A percentile compares a stretch with the other conserved stretches of the same genome.
Conservation (phyloP, 1,140 invertebrate genomes). For the Eumeta japonica region DNA sequence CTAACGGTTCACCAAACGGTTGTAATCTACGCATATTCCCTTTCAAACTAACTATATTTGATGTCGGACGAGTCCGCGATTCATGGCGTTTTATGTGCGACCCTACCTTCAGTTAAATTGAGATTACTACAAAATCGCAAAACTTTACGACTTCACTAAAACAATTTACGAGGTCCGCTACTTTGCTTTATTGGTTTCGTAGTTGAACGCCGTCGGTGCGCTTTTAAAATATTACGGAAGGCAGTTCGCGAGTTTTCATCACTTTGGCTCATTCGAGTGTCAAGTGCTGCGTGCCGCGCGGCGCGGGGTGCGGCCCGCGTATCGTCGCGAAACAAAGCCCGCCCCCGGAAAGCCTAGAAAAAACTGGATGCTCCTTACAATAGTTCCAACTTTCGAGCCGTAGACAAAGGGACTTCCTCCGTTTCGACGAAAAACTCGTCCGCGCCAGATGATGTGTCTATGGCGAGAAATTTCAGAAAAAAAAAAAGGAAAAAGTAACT, state of each 20-base stretch:
- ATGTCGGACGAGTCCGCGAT: slow-evolving; percentile 12
- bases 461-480: slow-evolving; percentile 53
- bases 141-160: slow-evolving; percentile 13
- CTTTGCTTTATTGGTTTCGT: slow-evolving; percentile 19
- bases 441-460: slow-evolving; percentile 54
- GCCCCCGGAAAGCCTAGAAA: slow-evolving; percentile 27
- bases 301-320: too few relatives aligned
- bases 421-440: slow-evolving; percentile 53
- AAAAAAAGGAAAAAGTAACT: slow-evolving; percentile 34
- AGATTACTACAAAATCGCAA: slow-evolving; percentile 17
- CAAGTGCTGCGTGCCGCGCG: too few relatives aligned
- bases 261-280: too few relatives aligned
- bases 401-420: slow-evolving; percentile 51
- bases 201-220: too few relatives aligned
- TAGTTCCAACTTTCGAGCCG: slow-evolving; percentile 49
- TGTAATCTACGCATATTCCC: slow-evolving; percentile 15
- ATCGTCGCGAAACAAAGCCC: slow-evolving; percentile 46
- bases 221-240: too few relatives aligned
- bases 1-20: slow-evolving; percentile 7
- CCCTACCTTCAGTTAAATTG: slow-evolving; percentile 10
- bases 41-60: slow-evolving; percentile 13
- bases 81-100: slow-evolving; percentile 19
- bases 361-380: slow-evolving; percentile 48
- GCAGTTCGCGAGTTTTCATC: too few relatives aligned
- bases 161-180: slow-evolving; percentile 15